Evolutionary conservation across 2,113 vertebrate species (phyloP).

Genomic region (Nycticorax nycticorax): DNA sequence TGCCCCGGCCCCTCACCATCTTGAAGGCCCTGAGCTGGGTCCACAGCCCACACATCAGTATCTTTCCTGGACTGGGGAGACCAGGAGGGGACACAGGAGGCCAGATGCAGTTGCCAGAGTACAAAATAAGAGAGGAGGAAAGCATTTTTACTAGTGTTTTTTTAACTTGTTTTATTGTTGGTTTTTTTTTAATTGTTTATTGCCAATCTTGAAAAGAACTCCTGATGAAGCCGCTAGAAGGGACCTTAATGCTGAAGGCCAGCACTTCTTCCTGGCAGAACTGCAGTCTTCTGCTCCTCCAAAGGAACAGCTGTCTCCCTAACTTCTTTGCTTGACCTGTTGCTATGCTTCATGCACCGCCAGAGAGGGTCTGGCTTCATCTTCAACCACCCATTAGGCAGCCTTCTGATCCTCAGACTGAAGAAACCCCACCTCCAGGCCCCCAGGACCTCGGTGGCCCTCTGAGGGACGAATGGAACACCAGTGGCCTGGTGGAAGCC

Average conservation of each 20-base stretch:
- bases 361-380: background rate
- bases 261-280: background rate
- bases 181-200: background rate
- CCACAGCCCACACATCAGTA: too few relatives aligned
- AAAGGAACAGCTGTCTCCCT: background rate
- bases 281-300: background rate
- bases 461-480: background rate
- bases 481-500: background rate
- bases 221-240: background rate
- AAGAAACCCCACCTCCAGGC: background rate
- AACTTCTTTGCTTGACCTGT: background rate
- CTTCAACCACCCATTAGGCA: background rate
- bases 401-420: background rate
- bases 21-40: background rate
- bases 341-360: background rate
- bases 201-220: background rate
- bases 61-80: background rate
- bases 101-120: background rate
- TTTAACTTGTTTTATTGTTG: background rate
- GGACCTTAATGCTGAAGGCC: background rate
- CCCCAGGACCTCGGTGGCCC: background rate
- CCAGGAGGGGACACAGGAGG: background rate
- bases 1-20: background rate
- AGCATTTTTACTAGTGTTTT: background rate
- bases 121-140: background rate